A percentile compares a stretch with the other conserved stretches of the same genome.
Conservation (phyloP, 2,113 vertebrate species). For the Macroglossus sobrinus region DNA sequence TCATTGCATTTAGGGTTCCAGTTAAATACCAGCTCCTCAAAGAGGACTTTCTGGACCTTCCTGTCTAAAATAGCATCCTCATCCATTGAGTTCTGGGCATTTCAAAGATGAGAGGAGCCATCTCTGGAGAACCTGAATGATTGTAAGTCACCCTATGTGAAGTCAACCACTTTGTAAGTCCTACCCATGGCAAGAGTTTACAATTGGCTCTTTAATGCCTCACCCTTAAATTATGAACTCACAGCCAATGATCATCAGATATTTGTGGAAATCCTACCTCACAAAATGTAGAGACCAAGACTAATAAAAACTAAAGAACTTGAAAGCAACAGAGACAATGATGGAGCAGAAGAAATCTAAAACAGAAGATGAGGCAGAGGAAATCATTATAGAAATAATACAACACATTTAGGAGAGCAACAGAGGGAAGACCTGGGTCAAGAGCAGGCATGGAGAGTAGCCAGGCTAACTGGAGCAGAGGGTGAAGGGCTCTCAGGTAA, state of each 20-base stretch:
- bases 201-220: not conserved
- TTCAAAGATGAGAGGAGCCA: not conserved
- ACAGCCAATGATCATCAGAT: not conserved
- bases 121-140: not conserved
- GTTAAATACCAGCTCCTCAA: not conserved
- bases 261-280: not conserved
- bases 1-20: not conserved
- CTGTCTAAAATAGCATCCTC: not conserved
- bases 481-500: not conserved
- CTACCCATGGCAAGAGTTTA: not conserved
- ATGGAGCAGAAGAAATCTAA: not conserved
- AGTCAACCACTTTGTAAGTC: not conserved
- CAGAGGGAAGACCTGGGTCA: not conserved
- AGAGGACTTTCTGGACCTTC: not conserved
- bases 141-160: not conserved
- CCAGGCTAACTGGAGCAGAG: not conserved
- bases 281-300: constrained; percentile 12
- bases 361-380: not conserved
- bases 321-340: not conserved
- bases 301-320: not conserved
- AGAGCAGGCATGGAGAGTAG: not conserved
- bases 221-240: not conserved
- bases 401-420: not conserved
- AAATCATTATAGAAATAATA: not conserved
- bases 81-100: not conserved